Conservation (phyloP, 2,113 vertebrate species). For the Puma concolor region DNA sequence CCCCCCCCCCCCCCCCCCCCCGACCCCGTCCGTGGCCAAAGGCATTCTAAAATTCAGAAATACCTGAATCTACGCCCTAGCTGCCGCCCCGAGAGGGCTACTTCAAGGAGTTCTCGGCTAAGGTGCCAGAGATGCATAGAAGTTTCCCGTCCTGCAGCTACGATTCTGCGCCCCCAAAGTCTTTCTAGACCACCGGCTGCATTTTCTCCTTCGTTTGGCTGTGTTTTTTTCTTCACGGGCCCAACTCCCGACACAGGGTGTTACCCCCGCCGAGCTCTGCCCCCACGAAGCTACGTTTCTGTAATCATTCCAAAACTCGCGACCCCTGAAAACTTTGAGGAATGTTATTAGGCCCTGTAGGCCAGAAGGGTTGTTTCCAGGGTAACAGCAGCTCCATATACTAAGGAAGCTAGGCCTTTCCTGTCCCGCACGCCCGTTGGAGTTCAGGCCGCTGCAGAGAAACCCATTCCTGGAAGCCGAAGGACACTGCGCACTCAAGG, state of each 20-base stretch:
- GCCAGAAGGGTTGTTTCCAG: constrained; percentile 69
- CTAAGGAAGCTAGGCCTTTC: constrained; percentile 49
- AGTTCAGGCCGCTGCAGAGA: background rate
- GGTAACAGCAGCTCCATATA: constrained; percentile 63
- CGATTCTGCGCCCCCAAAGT: background rate
- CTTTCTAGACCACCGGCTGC: constrained; percentile 13
- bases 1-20: too few species aligned
- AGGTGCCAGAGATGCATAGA: background rate
- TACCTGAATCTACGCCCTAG: background rate
- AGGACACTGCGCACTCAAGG: background rate
- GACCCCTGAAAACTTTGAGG: constrained; percentile 75
- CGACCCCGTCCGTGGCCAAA: background rate
- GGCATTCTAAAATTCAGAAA: constrained; percentile 7
- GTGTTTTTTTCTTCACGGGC: constrained; percentile 6
- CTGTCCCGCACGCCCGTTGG: background rate
- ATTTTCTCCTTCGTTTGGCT: constrained; percentile 54
- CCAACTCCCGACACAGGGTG: constrained; percentile 22
- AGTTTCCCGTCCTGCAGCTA: background rate
- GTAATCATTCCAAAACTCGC: constrained; percentile 78
- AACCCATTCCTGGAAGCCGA: background rate
- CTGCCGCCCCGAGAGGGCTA: background rate
- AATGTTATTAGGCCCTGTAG: constrained; percentile 73
- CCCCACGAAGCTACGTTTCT: constrained; percentile 71
- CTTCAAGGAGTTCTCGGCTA: background rate
- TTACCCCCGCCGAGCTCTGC: background rate